phyloP scores from a whole-genome alignment of 2,888 invertebrate species.

The Ennomos erosarius region DNA sequence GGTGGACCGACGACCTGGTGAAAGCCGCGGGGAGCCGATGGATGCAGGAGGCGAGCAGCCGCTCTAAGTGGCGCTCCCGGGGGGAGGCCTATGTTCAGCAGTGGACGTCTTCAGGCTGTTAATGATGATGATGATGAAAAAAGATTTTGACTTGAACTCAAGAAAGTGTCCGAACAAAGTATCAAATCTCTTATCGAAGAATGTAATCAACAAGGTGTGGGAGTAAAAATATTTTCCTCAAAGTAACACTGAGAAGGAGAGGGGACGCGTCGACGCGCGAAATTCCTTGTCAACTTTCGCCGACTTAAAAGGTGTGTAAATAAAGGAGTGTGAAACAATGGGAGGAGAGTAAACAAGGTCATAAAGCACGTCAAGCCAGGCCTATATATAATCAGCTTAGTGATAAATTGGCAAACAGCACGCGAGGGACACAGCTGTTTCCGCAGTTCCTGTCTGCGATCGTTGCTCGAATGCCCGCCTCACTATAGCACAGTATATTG shows the following conservation, averaged over 20 bases:
- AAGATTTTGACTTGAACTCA: slow-evolving; percentile 11
- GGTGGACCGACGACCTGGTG: too few species aligned
- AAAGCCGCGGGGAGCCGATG: too few species aligned
- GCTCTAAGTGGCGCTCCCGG: too few species aligned
- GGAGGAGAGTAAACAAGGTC: slow-evolving; percentile 76
- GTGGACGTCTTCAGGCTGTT: too few species aligned
- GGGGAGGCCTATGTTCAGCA: too few species aligned
- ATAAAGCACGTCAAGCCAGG: slow-evolving; percentile 78
- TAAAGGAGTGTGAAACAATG: slow-evolving; percentile 72
- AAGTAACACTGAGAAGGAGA: slow-evolving; percentile 18
- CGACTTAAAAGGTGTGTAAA: slow-evolving; percentile 69
- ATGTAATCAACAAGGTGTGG: slow-evolving; percentile 28
- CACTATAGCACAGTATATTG: slow-evolving; percentile 20
- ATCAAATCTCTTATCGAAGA: slow-evolving; percentile 30
- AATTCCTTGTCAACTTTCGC: slow-evolving; percentile 40
- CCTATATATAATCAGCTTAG: slow-evolving; percentile 85
- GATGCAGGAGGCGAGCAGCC: too few species aligned
- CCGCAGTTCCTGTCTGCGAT: slow-evolving; percentile 53
- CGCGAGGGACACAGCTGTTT: slow-evolving; percentile 82
- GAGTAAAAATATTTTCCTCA: slow-evolving; percentile 34
- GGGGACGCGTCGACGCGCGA: slow-evolving; percentile 47
- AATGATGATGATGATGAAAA: too few species aligned
- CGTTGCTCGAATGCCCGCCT: slow-evolving; percentile 34
- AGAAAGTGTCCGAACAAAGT: slow-evolving; percentile 16
- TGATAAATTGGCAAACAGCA: slow-evolving; percentile 85